Conservation (phyloP, 2,797 vertebrate species). For the Sparus aurata region DNA sequence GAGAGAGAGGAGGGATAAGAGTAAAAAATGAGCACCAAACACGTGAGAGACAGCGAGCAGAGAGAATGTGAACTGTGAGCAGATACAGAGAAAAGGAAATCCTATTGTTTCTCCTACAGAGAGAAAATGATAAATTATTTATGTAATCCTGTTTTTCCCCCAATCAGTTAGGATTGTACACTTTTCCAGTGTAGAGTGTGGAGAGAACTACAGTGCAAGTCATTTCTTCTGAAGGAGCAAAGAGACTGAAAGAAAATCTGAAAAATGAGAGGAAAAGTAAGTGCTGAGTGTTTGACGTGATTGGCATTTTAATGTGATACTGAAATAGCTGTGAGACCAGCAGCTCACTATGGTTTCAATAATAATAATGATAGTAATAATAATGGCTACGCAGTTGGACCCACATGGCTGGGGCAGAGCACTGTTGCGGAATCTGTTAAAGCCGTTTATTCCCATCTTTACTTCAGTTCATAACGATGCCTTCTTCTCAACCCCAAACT, state of each 20-base stretch:
- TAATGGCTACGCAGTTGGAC: slow-evolving; percentile 57
- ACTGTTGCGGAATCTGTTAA: slow-evolving; percentile 31
- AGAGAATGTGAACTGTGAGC: slow-evolving; percentile 18
- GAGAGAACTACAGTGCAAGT: slow-evolving; percentile 5
- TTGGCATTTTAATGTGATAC: slow-evolving; percentile 73
- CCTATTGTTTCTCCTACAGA: slow-evolving; percentile 48
- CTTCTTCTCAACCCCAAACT: slow-evolving; percentile 16
- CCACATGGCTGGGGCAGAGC: slow-evolving; percentile 41
- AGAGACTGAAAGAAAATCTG: slow-evolving; percentile 43
- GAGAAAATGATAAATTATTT: slow-evolving; percentile 64
- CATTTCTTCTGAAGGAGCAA: slow-evolving; percentile 13
- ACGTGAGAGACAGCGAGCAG: slow-evolving; percentile 9
- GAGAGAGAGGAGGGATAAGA: neutral
- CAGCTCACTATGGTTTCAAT: slow-evolving; percentile 58
- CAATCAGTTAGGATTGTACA: slow-evolving; percentile 53
- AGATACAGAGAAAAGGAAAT: slow-evolving; percentile 42
- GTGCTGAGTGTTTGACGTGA: slow-evolving; percentile 50
- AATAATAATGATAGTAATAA: slow-evolving; percentile 63
- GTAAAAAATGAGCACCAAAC: slow-evolving; percentile 24
- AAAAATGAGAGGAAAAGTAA: slow-evolving; percentile 48
- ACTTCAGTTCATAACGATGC: slow-evolving; percentile 30
- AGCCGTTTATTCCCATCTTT: slow-evolving; percentile 46
- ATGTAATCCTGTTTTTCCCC: slow-evolving; percentile 54
- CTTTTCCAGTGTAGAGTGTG: slow-evolving; percentile 32
- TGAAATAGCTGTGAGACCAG: slow-evolving; percentile 56